Evolutionary conservation across 2,888 invertebrate genomes (phyloP).

Genomic region (Trichopria drosophilae): DNA sequence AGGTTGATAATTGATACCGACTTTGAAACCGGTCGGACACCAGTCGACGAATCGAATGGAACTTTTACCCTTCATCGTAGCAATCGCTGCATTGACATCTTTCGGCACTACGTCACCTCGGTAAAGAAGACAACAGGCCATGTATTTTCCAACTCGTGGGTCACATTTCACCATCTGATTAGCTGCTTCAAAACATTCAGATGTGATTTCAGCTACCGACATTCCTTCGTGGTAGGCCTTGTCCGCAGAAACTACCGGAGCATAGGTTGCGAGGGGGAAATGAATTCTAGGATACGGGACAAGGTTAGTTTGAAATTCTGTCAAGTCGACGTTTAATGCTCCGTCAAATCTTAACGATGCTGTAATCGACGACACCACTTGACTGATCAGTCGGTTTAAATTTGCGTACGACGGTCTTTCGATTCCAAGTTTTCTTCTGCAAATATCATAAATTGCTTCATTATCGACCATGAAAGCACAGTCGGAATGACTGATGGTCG

Average conservation of each 20-base stretch:
- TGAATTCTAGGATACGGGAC: constrained; percentile 70
- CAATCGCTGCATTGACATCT: constrained; percentile 84
- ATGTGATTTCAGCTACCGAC: constrained; percentile 80
- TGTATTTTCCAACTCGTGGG: constrained; percentile 82
- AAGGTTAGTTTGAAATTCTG: constrained; percentile 87
- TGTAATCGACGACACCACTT: constrained; percentile 65
- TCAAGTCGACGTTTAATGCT: constrained; percentile 82
- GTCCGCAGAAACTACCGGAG: constrained; percentile 73
- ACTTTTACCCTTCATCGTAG: constrained; percentile 74
- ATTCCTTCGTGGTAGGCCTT: constrained; percentile 77
- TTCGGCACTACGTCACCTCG: constrained; percentile 89
- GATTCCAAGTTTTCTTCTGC: constrained; percentile 80
- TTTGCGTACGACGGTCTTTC: constrained; percentile 83
- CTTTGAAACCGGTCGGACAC: constrained; percentile 92
- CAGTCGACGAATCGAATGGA: constrained; percentile 90
- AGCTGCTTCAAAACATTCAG: constrained; percentile 84
- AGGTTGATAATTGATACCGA: constrained; percentile 62
- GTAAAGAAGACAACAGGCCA: constrained; percentile 86
- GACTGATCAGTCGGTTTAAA: constrained; percentile 79
- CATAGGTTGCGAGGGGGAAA: constrained; percentile 70
- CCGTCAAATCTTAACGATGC: constrained; percentile 67
- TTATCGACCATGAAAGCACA: constrained; percentile 95
- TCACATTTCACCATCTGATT: constrained; percentile 92
- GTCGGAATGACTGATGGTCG: constrained; percentile 82
- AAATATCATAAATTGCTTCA: constrained; percentile 94